Evolutionary conservation across 2,113 vertebrate genomes (phyloP).

Genomic region (Labeo rohita): DNA sequence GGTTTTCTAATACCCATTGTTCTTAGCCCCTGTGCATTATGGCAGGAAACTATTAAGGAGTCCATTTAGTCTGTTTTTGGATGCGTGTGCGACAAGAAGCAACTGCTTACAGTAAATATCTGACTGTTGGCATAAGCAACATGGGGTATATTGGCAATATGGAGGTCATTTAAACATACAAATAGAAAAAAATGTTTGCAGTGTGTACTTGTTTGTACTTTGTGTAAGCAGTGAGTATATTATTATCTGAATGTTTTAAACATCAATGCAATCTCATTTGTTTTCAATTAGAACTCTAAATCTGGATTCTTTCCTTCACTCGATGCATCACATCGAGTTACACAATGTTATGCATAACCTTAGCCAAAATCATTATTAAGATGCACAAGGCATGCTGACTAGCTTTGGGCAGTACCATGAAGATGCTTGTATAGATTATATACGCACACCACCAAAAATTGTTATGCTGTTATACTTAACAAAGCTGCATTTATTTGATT

Average conservation of each 20-base stretch:
- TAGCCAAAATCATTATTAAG: not conserved
- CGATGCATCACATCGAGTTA: not conserved
- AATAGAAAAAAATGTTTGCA: not conserved
- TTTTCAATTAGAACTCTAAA: not conserved
- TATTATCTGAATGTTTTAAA: not conserved
- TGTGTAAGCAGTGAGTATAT: not conserved
- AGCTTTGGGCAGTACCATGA: not conserved
- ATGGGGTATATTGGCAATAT: not conserved
- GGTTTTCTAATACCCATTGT: constrained; percentile 19
- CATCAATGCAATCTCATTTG: no score
- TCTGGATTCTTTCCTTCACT: not conserved
- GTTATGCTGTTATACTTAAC: no score
- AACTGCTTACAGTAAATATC: constrained; percentile 26
- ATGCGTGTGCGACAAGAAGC: not conserved
- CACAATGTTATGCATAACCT: not conserved
- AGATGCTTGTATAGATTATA: no score
- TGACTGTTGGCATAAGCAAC: not conserved
- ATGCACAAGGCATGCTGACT: not conserved
- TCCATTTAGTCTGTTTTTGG: constrained; percentile 30
- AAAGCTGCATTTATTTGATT: no score
- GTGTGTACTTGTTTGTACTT: not conserved
- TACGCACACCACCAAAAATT: no score
- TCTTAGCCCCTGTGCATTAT: not conserved
- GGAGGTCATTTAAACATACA: not conserved
- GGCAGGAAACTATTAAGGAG: constrained; percentile 36